Evolutionary conservation across 2,797 vertebrate species (phyloP).

Genomic region (Ara ararauna): DNA sequence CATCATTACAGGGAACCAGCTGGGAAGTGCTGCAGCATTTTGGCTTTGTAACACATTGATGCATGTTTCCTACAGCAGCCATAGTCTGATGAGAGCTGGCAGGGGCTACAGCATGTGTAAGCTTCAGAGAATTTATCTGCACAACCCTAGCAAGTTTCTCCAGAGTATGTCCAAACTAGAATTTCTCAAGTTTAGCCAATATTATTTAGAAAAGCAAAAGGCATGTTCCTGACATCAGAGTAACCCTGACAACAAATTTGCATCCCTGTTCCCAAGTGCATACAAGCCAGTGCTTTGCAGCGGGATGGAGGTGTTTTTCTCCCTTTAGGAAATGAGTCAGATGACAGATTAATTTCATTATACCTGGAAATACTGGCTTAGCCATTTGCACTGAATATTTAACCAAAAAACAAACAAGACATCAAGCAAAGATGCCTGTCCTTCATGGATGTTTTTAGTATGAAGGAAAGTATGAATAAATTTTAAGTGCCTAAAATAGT

Average conservation of each 20-base stretch:
- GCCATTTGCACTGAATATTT: constrained; percentile 20
- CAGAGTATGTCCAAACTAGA: neutral
- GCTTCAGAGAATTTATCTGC: neutral
- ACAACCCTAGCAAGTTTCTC: neutral
- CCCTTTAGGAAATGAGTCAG: neutral
- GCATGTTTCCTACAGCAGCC: neutral
- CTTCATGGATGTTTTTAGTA: neutral
- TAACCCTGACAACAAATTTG: neutral
- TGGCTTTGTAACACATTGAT: neutral
- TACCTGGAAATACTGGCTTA: neutral
- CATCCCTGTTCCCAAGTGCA: neutral
- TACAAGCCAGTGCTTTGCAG: neutral
- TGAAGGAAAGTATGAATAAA: neutral
- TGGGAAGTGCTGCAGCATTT: neutral
- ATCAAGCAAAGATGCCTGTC: neutral
- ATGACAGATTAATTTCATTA: neutral
- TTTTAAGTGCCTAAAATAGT: neutral
- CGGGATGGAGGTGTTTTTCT: neutral
- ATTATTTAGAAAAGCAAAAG: neutral
- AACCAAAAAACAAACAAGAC: constrained; percentile 18
- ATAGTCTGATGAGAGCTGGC: neutral
- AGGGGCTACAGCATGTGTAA: fast-evolving
- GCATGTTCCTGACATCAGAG: neutral
- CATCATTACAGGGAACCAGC: neutral
- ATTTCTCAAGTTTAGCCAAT: neutral